phyloP scores from a whole-genome alignment of 2,797 vertebrate species.

The Sparus aurata region DNA sequence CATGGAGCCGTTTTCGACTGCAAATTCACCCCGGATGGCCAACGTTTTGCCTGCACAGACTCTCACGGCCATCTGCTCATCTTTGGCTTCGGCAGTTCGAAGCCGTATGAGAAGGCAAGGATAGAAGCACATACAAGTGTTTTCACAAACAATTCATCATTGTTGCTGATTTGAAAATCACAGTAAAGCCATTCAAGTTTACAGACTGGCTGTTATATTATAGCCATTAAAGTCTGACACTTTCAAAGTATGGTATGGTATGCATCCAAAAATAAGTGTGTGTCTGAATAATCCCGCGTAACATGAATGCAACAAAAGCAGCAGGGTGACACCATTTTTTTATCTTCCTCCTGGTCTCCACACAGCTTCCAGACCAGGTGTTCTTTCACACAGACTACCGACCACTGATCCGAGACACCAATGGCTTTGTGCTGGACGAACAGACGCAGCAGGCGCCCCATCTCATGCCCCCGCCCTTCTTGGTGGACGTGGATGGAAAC shows the following conservation, averaged over 20 bases:
- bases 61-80: constrained; percentile 97
- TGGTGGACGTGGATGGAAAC: constrained; percentile 98
- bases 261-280: neutral
- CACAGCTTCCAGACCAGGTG: constrained; percentile 98
- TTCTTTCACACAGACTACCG: constrained; percentile 99
- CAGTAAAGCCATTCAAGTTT: neutral
- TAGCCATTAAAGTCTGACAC: neutral
- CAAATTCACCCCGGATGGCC: constrained; percentile 96
- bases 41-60: constrained; percentile 97
- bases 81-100: constrained; percentile 96
- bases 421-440: constrained; percentile 96
- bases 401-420: constrained; percentile 94
- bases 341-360: constrained; percentile 6
- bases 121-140: neutral
- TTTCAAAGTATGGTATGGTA: neutral
- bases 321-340: neutral
- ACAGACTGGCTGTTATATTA: neutral
- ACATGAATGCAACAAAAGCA: neutral
- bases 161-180: neutral
- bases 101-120: constrained; percentile 94
- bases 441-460: constrained; percentile 99
- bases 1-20: constrained; percentile 98
- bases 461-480: constrained; percentile 98
- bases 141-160: neutral
- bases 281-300: neutral